Percentiles rank a stretch among this genome's conserved stretches.
phyloP scores from a whole-genome alignment of 2,888 invertebrate genomes.

The Tineola bisselliella region DNA sequence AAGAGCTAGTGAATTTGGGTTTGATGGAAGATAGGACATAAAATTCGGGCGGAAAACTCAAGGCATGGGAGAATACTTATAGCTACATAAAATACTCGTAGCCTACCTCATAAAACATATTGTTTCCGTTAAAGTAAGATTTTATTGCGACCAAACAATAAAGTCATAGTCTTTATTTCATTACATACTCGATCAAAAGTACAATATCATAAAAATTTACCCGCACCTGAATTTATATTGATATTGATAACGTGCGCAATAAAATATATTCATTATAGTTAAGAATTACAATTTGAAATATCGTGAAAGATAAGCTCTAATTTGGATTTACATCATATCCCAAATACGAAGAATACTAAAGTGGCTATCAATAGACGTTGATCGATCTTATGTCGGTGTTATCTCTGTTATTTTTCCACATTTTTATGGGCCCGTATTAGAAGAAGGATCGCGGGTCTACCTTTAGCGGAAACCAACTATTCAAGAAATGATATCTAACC shows the following conservation, averaged over 20 bases:
- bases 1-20: neutral
- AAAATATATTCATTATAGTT: neutral
- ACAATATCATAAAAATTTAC: neutral
- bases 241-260: neutral
- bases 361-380: constrained; percentile 29
- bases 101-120: constrained; percentile 10
- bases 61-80: constrained; percentile 6
- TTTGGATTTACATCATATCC: neutral
- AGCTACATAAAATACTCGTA: constrained; percentile 4
- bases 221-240: neutral
- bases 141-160: neutral
- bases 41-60: neutral
- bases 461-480: constrained; percentile 52
- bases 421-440: constrained; percentile 40
- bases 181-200: neutral
- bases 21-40: neutral
- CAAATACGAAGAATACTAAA: constrained; percentile 2
- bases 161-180: neutral
- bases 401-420: constrained; percentile 53
- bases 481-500: constrained; percentile 52
- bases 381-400: constrained; percentile 44
- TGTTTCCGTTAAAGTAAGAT: constrained; percentile 7
- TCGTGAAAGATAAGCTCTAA: neutral
- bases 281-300: neutral
- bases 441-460: constrained; percentile 35